Base-by-base conservation (phyloP, 2,797 vertebrate genomes). In the Tangara arthus region DNA sequence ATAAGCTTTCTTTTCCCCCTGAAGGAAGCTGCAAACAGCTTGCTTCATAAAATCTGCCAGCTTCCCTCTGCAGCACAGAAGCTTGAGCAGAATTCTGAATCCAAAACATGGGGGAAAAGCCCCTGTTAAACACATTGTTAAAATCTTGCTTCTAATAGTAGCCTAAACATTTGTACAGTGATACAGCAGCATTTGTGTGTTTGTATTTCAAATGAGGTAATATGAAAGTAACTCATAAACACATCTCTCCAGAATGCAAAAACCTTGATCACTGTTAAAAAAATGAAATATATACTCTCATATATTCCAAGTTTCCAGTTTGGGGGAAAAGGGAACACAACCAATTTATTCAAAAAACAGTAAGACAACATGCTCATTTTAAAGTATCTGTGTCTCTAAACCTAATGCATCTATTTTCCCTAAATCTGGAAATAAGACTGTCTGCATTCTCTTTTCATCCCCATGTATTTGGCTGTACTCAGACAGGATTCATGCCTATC, bases 11-110 rank as follows among this genome's bases (percentile, higher is more conserved):
- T 44, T 52, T 49, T 28, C 2, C 59, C 47, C 44, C 69, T 4
- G 27, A 69, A 92, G 76, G 72, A 87, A 93, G 78, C 21, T 87
- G 73, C 79, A 85, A 71, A 87, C 87, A 91, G 87, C 75, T 92
- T 92, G 84, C 61, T 35, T 87, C 50, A 66, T 22, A 68, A 65
- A 87, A 89, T 73, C 46, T 94, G 92, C 64, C 71, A 64, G 64
- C 68, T 91, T 92, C 56, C 27, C 49, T 87, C 39, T 61, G n/a
- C 60, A 89, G 57, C 6, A 8, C 78, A 89, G 79, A 77, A 92
- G 81, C 82, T 91, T 2, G 0, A 85, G 55, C 55, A 95, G 76
- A 89, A 82, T 63, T 89, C 57, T 44, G 53, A 89, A 75, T 41
- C 24, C 61, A 75, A 95, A 94, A 87, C 7, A 18, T 0, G 44